Percentiles rank a stretch among this genome's conserved stretches.
Evolutionary conservation across 2,888 invertebrate genomes (phyloP).

Genomic region (Tridacna crocea): DNA sequence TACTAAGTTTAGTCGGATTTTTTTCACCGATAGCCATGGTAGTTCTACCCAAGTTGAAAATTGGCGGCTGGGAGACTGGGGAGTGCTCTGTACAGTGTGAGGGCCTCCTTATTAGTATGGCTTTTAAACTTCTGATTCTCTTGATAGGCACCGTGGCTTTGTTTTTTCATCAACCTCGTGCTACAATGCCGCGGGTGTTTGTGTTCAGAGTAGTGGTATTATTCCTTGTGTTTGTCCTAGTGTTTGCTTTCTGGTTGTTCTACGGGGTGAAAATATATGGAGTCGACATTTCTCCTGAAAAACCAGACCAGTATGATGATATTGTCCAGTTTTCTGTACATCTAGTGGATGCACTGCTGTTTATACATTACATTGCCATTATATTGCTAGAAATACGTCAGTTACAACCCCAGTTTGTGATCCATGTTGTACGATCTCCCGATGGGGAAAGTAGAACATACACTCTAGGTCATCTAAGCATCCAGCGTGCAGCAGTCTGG

Average conservation of each 20-base stretch:
- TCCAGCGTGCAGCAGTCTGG: conserved; percentile 97
- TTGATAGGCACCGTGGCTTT: conserved; percentile 96
- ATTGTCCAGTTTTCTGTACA: conserved; percentile 96
- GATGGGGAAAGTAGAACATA: conserved; percentile 96
- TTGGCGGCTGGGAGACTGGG: conserved; percentile 86
- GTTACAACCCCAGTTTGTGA: conserved; percentile 91
- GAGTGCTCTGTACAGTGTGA: conserved; percentile 86
- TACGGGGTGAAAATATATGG: conserved; percentile 98
- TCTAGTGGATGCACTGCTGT: conserved; percentile 95
- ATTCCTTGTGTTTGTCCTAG: conserved; percentile 94
- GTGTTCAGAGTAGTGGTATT: conserved; percentile 95
- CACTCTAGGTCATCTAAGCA: conserved; percentile 89
- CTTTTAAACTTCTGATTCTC: conserved; percentile 95
- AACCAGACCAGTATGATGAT: conserved; percentile 88
- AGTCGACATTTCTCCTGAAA: conserved; percentile 89
- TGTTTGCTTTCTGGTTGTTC: conserved; percentile 99
- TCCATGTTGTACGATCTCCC: conserved; percentile 93
- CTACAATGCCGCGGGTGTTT: conserved; percentile 95
- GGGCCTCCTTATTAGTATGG: conserved; percentile 94
- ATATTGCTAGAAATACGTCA: conserved; percentile 97
- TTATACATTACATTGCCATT: conserved; percentile 97
- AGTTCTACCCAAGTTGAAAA: conserved; percentile 92
- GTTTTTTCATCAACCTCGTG: conserved; percentile 92
- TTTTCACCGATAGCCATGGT: conserved; percentile 98
- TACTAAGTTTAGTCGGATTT: conserved; percentile 93